Evolutionary conservation across 1,140 invertebrate genomes (phyloP).

Genomic region (Diachasmimorpha longicaudata): DNA sequence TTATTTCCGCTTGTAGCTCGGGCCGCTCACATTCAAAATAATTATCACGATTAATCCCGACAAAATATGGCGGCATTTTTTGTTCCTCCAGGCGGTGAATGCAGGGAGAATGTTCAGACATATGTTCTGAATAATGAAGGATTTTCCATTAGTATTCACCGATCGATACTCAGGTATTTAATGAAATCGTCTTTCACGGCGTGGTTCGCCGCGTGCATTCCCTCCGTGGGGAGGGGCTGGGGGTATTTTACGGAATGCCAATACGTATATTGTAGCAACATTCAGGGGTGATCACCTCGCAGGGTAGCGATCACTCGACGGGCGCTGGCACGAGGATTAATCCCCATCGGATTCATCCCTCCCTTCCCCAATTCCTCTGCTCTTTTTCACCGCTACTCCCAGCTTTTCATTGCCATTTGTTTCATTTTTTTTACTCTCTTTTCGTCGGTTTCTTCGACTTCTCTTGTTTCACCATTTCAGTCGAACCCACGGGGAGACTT

Average conservation of each 20-base stretch:
- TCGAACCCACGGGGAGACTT: too few species aligned
- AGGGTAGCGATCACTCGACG: not conserved
- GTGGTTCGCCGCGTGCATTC: not conserved
- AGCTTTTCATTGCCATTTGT: not conserved
- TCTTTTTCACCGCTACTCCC: not conserved
- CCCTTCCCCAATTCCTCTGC: not conserved
- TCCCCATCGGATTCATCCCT: not conserved
- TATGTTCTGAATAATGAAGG: not conserved
- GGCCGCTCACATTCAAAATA: not conserved
- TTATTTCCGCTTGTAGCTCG: not conserved
- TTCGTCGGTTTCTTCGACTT: not conserved
- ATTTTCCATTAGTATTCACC: not conserved
- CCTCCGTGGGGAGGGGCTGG: too few species aligned
- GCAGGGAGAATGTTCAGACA: too few species aligned
- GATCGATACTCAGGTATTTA: not conserved
- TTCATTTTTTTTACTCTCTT: not conserved
- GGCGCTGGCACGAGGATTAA: not conserved
- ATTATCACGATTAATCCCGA: not conserved
- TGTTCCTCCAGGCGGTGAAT: too few species aligned
- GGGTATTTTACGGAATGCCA: not conserved
- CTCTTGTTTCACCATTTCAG: not conserved
- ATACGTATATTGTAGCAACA: conserved; percentile 8
- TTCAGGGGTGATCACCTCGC: not conserved
- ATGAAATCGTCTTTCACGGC: not conserved
- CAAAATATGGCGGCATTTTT: not conserved